Evolutionary conservation across 2,113 vertebrate species (phyloP), one percentile per base, ranked within the genome.

Genomic region (Sylvia atricapilla): DNA sequence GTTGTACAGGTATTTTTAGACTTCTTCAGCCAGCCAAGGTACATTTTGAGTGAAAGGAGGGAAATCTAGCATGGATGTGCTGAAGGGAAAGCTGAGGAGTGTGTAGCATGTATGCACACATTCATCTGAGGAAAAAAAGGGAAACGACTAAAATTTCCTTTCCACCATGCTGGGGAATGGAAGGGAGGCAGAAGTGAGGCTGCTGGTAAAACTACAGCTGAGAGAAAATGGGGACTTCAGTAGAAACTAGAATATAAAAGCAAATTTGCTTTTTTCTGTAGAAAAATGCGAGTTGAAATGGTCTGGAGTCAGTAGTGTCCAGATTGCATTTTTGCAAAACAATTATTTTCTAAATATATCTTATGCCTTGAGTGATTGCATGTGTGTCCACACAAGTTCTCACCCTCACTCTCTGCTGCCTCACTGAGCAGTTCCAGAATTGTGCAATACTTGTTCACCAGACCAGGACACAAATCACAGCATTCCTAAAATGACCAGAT

Each of bases 1-100:
- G 41, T 14, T 75, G 24, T 30, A 8, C 41, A 18, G 83, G 46
- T 88, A 47, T 95, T 92, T 96, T 94, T 88, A 96, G 83, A n/a
- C 8, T 17, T 28, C 20, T 55, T 59, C 70, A 84, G 35, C 44
- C 72, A 75, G 75, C 86, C 68, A 47, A 59, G 53, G 47, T 77
- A 39, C 28, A 14, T 87, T 68, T 64, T 5, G 17, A 55, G 37
- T 73, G 72, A 80, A 94, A 24, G 43, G 64, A 84, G 79, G 76
- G 64, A 81, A 72, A 49, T 73, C 8, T 64, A 46, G 68, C n/a
- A 44, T 90, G 90, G 59, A 37, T 67, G 30, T 82, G 85, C 82
- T 68, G 33, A 75, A 78, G 64, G 64, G 68, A 63, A 77, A 33
- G 52, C 72, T 35, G n/a, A 66, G 39, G 15, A 31, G 28, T 10